These are phyloP conservation scores for Hyphantria cunea DNA, from an alignment of 1,140 invertebrate species.

Conservation along the genomic window DNA sequence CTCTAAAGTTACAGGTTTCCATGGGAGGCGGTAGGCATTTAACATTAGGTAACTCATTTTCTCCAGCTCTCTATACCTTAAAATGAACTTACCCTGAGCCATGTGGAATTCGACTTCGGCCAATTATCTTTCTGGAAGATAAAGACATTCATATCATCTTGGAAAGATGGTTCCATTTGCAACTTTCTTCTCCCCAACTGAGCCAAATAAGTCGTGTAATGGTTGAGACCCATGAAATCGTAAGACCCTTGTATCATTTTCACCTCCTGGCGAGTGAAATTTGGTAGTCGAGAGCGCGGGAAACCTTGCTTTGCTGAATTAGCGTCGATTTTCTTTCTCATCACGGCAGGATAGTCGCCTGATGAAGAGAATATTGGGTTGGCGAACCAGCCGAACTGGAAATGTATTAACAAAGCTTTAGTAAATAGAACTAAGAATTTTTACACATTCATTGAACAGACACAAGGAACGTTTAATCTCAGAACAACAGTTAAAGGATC, in stretches of 20 bases:
- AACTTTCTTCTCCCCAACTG: constrained; percentile 34
- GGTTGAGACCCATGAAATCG: constrained; percentile 84
- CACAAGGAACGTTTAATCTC: too few relatives aligned
- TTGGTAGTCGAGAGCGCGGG: constrained; percentile 78
- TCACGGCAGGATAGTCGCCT: constrained; percentile 85
- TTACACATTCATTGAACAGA: too few relatives aligned
- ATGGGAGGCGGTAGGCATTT: too few relatives aligned
- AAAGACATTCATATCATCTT: constrained; percentile 62
- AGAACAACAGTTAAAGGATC: too few relatives aligned
- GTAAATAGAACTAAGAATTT: too few relatives aligned
- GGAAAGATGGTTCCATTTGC: constrained; percentile 48
- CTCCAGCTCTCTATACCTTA: too few relatives aligned
- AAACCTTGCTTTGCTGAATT: constrained; percentile 82
- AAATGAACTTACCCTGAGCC: constrained; percentile 71
- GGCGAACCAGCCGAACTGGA: constrained; percentile 84
- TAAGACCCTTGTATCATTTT: constrained; percentile 75
- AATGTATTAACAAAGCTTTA: constrained; percentile 13
- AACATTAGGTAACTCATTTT: too few relatives aligned
- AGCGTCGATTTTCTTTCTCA: constrained; percentile 80
- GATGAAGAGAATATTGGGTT: constrained; percentile 83
- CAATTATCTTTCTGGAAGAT: constrained; percentile 62
- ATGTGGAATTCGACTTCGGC: constrained; percentile 71
- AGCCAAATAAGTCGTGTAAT: constrained; percentile 80
- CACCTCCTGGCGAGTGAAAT: constrained; percentile 74
- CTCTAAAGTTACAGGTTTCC: too few relatives aligned